Evolutionary conservation across 2,888 invertebrate genomes (phyloP).

Genomic region (Neoascia interrupta): DNA sequence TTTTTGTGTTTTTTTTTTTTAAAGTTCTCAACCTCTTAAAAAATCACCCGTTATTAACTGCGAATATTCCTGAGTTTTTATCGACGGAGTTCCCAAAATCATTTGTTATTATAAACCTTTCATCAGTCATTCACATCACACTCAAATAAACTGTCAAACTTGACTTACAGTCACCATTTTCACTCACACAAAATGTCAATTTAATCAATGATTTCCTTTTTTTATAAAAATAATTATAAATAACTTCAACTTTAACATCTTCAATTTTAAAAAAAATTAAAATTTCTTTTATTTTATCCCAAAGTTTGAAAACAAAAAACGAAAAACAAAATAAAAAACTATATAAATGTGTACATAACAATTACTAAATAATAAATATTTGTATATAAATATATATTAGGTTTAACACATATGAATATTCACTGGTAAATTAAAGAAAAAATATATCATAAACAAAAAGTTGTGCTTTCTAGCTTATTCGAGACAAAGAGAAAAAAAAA

Average conservation of each 20-base stretch:
- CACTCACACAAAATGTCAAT: no score
- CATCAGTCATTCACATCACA: no score
- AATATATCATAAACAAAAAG: no score
- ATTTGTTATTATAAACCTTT: no score
- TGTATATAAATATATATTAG: conserved; percentile 34
- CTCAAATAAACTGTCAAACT: no score
- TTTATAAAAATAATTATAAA: conserved; percentile 39
- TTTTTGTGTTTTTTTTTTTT: no score
- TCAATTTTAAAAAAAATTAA: conserved; percentile 29
- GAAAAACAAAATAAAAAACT: conserved; percentile 36
- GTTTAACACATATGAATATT: conserved; percentile 32
- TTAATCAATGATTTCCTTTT: no score
- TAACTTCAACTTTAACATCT: conserved; percentile 35
- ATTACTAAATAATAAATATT: conserved; percentile 54
- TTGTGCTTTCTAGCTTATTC: conserved; percentile 15
- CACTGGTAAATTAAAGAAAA: conserved; percentile 16
- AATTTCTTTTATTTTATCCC: conserved; percentile 50
- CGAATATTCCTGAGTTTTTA: no score
- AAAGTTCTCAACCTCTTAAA: no score
- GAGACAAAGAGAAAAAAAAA: conserved; percentile 8
- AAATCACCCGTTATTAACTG: no score
- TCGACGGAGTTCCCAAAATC: no score
- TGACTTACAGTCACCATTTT: no score
- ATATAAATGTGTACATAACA: conserved; percentile 57
- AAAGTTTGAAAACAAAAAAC: conserved; percentile 25